A percentile compares a stretch with the other conserved stretches of the same genome.
Evolutionary conservation across 2,113 vertebrate genomes (phyloP).

Genomic region (Tretioscincus oriximinensis): DNA sequence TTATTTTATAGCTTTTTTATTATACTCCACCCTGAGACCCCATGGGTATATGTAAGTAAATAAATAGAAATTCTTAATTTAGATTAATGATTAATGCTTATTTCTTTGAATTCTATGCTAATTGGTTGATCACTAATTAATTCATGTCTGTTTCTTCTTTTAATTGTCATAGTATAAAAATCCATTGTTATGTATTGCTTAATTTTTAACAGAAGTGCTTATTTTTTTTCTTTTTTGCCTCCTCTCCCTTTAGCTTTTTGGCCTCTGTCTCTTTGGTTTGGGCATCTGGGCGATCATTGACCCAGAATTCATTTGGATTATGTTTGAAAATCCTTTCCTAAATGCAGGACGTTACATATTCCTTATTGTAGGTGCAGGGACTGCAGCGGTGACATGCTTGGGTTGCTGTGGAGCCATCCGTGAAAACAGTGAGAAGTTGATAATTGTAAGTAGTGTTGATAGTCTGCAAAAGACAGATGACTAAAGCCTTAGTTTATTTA

Average conservation of each 20-base stretch:
- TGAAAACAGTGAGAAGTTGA: constrained; percentile 45
- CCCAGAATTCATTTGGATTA: constrained; percentile 53
- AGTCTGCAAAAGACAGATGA: neutral
- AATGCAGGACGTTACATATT: constrained; percentile 31
- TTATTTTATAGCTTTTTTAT: no score
- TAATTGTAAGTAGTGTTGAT: constrained; percentile 51
- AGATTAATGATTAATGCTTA: no score
- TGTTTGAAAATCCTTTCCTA: constrained; percentile 37
- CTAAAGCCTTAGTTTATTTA: neutral
- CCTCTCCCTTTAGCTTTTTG: constrained; percentile 54
- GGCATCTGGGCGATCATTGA: constrained; percentile 62
- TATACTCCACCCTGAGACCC: no score
- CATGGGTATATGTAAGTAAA: no score
- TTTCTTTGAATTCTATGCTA: no score
- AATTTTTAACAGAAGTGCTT: neutral
- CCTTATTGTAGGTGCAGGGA: constrained; percentile 48
- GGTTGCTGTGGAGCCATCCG: constrained; percentile 65
- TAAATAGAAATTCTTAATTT: no score
- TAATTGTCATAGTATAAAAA: no score
- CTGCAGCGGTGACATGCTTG: constrained; percentile 63
- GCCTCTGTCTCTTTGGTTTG: constrained; percentile 43
- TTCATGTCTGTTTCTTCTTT: no score
- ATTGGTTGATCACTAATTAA: no score
- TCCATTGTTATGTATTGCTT: no score
- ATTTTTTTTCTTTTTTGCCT: fast-evolving